phyloP scores from a whole-genome alignment of 2,888 invertebrate species.

The Drosophila hamatofila region DNA sequence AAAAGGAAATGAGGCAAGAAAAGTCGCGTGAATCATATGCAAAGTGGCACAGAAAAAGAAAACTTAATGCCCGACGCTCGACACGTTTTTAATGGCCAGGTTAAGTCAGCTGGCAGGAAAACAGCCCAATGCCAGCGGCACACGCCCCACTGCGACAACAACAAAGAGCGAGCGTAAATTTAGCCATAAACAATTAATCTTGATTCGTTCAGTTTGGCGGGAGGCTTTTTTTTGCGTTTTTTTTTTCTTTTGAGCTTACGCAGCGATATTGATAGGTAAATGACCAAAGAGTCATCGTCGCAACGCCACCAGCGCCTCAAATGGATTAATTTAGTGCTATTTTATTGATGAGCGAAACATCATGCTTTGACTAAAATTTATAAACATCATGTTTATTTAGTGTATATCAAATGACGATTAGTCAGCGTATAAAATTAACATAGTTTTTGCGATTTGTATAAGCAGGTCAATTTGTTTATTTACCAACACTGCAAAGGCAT shows the following conservation, averaged over 20 bases:
- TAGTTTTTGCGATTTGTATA: conserved; percentile 16
- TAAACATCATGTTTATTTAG: conserved; percentile 39
- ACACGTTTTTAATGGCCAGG: conserved; percentile 42
- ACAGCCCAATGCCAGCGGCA: conserved; percentile 36
- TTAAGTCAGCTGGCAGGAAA: not conserved
- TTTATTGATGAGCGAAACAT: conserved; percentile 61
- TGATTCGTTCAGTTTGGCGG: conserved; percentile 55
- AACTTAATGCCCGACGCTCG: conserved; percentile 30
- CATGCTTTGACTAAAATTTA: conserved; percentile 31
- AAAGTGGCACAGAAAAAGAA: conserved; percentile 56
- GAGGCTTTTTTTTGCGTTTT: not conserved
- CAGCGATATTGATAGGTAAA: conserved; percentile 65
- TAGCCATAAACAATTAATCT: conserved; percentile 65
- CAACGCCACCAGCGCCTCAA: conserved; percentile 39
- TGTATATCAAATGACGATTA: conserved; percentile 42
- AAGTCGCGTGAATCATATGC: conserved; percentile 71
- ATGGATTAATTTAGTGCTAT: conserved; percentile 58
- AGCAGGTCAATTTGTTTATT: conserved; percentile 6
- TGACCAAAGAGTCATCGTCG: conserved; percentile 62
- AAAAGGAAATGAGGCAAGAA: conserved; percentile 55
- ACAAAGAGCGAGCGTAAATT: conserved; percentile 22
- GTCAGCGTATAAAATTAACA: conserved; percentile 13
- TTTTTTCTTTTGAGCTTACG: conserved; percentile 29
- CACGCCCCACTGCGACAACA: conserved; percentile 38
- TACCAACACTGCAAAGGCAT: not conserved